These are phyloP conservation scores for Acanthochromis polyacanthus DNA, from an alignment of 2,113 vertebrate species.

Conservation along the genomic window DNA sequence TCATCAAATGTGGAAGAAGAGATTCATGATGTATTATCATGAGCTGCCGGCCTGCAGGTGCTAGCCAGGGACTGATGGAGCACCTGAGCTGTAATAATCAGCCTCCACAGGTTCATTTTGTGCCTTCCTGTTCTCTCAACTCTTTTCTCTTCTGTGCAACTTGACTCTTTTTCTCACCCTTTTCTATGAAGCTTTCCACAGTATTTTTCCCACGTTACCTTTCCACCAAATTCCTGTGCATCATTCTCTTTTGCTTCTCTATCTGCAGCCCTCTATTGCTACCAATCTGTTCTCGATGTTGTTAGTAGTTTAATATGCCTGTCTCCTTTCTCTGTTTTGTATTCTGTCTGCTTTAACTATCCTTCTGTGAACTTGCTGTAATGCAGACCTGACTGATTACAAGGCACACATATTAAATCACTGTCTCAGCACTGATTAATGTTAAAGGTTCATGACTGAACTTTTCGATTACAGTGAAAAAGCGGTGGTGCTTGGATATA, in stretches of 20 bases:
- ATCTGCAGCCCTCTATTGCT: no score
- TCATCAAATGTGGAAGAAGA: not conserved
- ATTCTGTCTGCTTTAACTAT: not conserved
- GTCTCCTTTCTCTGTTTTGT: not conserved
- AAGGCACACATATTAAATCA: not conserved
- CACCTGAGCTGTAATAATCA: slow-evolving; percentile 27
- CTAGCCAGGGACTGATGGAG: not conserved
- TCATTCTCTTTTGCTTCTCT: not conserved
- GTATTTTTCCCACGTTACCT: not conserved
- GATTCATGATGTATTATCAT: slow-evolving; percentile 6
- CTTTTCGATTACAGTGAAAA: not conserved
- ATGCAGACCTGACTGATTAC: not conserved
- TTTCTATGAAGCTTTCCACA: not conserved
- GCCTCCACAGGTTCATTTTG: slow-evolving; percentile 20
- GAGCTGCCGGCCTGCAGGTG: slow-evolving; percentile 18
- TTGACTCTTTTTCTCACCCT: not conserved
- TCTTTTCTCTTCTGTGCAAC: not conserved
- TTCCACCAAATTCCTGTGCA: not conserved
- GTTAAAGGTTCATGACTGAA: not conserved
- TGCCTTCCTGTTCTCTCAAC: not conserved
- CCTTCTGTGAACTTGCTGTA: not conserved
- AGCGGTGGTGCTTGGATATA: not conserved
- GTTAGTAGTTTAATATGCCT: not conserved
- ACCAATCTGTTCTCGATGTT: not conserved
- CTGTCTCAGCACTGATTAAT: not conserved